phyloP scores from a whole-genome alignment of 1,140 invertebrate species.

The Ladona fulva region DNA sequence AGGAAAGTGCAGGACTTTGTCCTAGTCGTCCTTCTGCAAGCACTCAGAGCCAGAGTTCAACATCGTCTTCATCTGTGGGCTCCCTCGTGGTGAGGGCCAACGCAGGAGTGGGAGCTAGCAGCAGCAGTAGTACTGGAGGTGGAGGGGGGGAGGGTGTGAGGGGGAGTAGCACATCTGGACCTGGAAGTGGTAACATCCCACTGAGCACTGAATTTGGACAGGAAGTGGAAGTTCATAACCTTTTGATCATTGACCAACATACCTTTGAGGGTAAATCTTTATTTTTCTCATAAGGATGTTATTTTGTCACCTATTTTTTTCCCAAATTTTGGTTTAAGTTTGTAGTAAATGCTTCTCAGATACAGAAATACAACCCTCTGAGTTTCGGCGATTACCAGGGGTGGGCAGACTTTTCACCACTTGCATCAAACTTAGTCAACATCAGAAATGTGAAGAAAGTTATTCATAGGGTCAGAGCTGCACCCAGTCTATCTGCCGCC shows the following conservation, averaged over 20 bases:
- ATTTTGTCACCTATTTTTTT: too few species aligned
- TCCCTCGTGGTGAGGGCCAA: conserved; percentile 32
- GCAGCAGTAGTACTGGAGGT: neutral
- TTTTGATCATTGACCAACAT: conserved; percentile 91
- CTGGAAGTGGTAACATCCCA: conserved; percentile 38
- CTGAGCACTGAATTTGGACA: conserved; percentile 55
- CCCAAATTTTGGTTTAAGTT: too few species aligned
- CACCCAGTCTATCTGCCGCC: too few species aligned
- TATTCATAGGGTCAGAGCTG: too few species aligned
- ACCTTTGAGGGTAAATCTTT: conserved; percentile 70
- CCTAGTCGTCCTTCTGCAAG: conserved; percentile 67
- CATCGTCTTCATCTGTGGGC: conserved; percentile 38
- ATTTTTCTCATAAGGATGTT: too few species aligned
- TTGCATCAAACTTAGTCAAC: too few species aligned
- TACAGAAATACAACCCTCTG: too few species aligned
- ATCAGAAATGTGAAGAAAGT: too few species aligned
- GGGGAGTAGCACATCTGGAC: conserved; percentile 27
- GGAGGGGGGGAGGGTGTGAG: neutral
- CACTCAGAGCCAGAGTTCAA: conserved; percentile 54
- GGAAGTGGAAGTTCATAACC: conserved; percentile 86
- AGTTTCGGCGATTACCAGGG: too few species aligned
- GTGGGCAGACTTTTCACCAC: too few species aligned
- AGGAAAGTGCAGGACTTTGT: conserved; percentile 56
- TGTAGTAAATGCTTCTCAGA: too few species aligned
- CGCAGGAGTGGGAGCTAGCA: conserved; percentile 12